These are phyloP conservation scores for Nycteola revayana DNA, from an alignment of 2,888 invertebrate genomes.

Conservation along the genomic window DNA sequence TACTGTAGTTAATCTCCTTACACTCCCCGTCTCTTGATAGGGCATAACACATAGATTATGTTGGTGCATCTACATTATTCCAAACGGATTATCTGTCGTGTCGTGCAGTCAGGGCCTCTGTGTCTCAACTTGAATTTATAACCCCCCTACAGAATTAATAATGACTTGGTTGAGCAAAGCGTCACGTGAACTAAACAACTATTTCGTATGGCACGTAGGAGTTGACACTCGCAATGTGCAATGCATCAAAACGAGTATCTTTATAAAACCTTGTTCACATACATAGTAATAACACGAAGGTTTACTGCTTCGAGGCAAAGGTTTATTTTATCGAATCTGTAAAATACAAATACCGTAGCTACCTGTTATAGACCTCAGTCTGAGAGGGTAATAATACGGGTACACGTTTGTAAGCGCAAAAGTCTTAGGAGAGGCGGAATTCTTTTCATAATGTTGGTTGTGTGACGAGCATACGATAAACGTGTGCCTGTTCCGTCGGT, in stretches of 20 bases:
- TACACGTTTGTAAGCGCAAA: slow-evolving; percentile 16
- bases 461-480: slow-evolving; percentile 23
- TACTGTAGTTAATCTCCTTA: slow-evolving; percentile 57
- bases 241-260: too few species aligned
- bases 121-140: slow-evolving; percentile 41
- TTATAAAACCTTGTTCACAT: not conserved
- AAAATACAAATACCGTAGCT: slow-evolving; percentile 16
- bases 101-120: slow-evolving; percentile 41
- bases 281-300: not conserved
- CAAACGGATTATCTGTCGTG: slow-evolving; percentile 56
- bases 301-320: not conserved
- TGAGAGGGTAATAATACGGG: slow-evolving; percentile 21
- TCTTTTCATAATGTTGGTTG: slow-evolving; percentile 27
- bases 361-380: slow-evolving; percentile 14
- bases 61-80: slow-evolving; percentile 56
- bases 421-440: slow-evolving; percentile 14
- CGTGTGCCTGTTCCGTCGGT: slow-evolving; percentile 24
- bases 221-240: too few species aligned
- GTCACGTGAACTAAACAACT: slow-evolving; percentile 1
- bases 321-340: slow-evolving; percentile 17
- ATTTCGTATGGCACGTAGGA: not conserved
- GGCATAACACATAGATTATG: slow-evolving; percentile 55
- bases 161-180: slow-evolving; percentile 20
- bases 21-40: slow-evolving; percentile 45
- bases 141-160: slow-evolving; percentile 47